Evolutionary conservation across 2,113 vertebrate genomes (phyloP).

Genomic region (Periophthalmus modestus): DNA sequence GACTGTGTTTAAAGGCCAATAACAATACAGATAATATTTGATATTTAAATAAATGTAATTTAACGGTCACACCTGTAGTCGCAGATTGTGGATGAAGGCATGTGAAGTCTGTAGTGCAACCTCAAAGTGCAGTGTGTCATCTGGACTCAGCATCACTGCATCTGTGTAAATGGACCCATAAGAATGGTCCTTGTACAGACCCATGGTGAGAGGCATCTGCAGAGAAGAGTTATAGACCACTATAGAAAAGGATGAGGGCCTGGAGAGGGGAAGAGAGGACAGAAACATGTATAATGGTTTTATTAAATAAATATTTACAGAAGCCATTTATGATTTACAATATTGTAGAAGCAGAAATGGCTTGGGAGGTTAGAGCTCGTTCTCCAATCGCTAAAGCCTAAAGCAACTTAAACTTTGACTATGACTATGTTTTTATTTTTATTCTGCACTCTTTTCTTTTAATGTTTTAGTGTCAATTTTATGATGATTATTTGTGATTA

Average conservation of each 20-base stretch:
- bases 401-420: too few species aligned
- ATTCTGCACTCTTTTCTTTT: too few species aligned
- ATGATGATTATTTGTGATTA: too few species aligned
- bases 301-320: neutral
- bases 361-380: too few species aligned
- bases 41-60: neutral
- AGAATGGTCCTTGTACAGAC: conserved; percentile 41
- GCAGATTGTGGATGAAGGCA: conserved; percentile 51
- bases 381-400: too few species aligned
- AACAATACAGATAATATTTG: neutral
- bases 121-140: conserved; percentile 65
- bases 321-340: too few species aligned
- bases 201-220: conserved; percentile 62
- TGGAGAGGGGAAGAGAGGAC: conserved; percentile 11
- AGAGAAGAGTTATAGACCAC: conserved; percentile 60
- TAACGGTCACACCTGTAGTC: conserved; percentile 34
- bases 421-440: too few species aligned
- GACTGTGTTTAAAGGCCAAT: too few species aligned
- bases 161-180: conserved; percentile 31
- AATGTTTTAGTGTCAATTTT: too few species aligned
- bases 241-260: conserved; percentile 51
- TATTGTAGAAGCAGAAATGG: too few species aligned
- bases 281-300: neutral
- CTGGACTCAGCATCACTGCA: neutral
- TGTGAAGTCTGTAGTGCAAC: conserved; percentile 55